phyloP scores from a whole-genome alignment of 1,140 invertebrate species.

The Matsumurasca onukii region DNA sequence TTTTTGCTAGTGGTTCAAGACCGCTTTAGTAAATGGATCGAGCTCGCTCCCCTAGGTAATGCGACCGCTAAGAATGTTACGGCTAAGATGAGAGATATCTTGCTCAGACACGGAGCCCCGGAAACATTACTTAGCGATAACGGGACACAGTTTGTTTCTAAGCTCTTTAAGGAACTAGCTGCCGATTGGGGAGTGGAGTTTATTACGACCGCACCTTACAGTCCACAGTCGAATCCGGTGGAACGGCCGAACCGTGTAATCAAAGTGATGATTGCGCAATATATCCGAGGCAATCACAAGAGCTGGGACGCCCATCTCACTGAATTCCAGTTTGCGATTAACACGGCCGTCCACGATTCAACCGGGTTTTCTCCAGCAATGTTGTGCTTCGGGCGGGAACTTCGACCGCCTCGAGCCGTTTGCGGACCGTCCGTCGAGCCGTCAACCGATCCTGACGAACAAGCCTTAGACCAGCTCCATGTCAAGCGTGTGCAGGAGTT shows the following conservation, averaged over 20 bases:
- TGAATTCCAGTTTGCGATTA: background rate
- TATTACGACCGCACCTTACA: constrained; percentile 40
- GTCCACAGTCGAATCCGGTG: constrained; percentile 47
- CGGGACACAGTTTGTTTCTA: background rate
- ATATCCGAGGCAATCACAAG: constrained; percentile 44
- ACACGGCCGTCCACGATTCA: background rate
- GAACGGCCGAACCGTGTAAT: constrained; percentile 50
- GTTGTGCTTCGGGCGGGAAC: background rate
- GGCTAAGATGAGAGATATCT: background rate
- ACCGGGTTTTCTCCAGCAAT: background rate
- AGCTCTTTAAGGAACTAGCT: background rate
- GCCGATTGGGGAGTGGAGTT: background rate
- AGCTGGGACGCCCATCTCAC: constrained; percentile 34
- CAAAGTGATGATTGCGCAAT: constrained; percentile 46
- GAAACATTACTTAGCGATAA: background rate
- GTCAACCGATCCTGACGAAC: background rate
- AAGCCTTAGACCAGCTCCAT: too few relatives aligned
- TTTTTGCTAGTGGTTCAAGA: background rate
- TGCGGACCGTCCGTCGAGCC: background rate
- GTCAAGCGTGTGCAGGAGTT: too few relatives aligned
- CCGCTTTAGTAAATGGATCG: background rate
- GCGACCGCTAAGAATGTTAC: background rate
- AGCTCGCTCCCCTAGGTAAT: background rate
- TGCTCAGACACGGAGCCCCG: background rate
- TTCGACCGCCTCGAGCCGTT: background rate